Base-by-base conservation (phyloP, 2,888 invertebrate species). In the Rhogogaster chlorosoma region DNA sequence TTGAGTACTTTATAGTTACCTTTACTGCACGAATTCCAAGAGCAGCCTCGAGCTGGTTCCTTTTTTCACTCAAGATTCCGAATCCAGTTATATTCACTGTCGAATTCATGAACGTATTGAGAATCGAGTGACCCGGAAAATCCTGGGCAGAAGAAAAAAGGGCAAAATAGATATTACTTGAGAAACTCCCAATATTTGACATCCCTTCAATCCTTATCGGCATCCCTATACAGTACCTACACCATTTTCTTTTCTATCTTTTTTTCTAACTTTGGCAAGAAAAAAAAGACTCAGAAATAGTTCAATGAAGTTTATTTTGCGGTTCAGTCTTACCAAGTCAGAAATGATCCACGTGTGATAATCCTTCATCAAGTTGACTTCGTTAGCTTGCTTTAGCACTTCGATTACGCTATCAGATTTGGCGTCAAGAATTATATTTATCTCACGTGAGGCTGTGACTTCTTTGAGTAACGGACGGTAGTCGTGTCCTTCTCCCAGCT, bases 291-390 rank as follows among this genome's bases (percentile, higher is more conserved):
- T n/a, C 6, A 36, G 49, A 29, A 18, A 49, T 49, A 64, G 22
- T 15, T 3, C 1, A 42, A 22, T 3, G 1, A 38, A 26, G 1
- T 5, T 38, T 18, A n/a, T 71, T 42, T 22, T 22, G n/a, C 18
- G 15, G 36, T 67, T 3, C 67, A 67, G 10, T n/a, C 93, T 94
- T 92, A 96, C 96, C 94, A 96, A 91, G 83, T 95, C 95, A 2
- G 96, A 96, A 84, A 96, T 93, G 85, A 96, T 94, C 89, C 95
- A 96, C 89, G 95, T 95, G 94, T 97, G 97, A 93, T 97, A 97
- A 91, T 97, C 96, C 9, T 96, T 97, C 88, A 98, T 94, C 94
- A 98, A 96, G 88, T 97, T 97, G 36, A 98, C 96, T 93, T 97
- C 96, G 87, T 96, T 95, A 0, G 98, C 98, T 93, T 98, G 97